A percentile compares a stretch with the other conserved stretches of the same genome.
These are phyloP conservation scores for Pandemis heparana DNA, from an alignment of 2,888 invertebrate genomes.

Conservation along the genomic window DNA sequence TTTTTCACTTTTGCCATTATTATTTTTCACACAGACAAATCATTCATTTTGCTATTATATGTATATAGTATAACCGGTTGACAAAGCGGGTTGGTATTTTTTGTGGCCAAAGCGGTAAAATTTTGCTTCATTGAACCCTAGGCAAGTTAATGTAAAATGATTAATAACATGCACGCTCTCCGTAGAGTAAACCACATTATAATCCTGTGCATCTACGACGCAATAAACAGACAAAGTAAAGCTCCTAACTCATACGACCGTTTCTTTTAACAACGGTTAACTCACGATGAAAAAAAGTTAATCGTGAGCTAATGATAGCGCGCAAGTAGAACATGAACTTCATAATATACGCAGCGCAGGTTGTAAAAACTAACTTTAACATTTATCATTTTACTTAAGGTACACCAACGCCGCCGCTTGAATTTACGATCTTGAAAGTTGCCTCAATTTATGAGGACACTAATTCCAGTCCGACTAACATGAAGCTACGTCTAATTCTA, in stretches of 20 bases:
- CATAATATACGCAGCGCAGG: constrained; percentile 19
- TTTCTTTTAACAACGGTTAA: not conserved
- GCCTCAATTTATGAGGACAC: constrained; percentile 40
- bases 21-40: too few relatives aligned
- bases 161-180: too few relatives aligned
- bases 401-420: constrained; percentile 19
- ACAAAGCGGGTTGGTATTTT: too few relatives aligned
- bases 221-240: not conserved
- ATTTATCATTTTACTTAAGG: constrained; percentile 33
- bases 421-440: constrained; percentile 34
- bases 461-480: constrained; percentile 30
- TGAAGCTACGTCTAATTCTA: constrained; percentile 38
- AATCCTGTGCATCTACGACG: not conserved
- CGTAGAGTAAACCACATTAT: not conserved
- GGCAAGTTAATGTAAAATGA: too few relatives aligned
- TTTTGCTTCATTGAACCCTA: not conserved
- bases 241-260: not conserved
- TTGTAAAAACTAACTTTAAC: constrained; percentile 25
- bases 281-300: not conserved
- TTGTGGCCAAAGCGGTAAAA: too few relatives aligned
- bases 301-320: not conserved
- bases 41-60: too few relatives aligned
- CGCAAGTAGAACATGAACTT: not conserved
- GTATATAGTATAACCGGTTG: too few relatives aligned
- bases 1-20: too few relatives aligned